Evolutionary conservation across 2,888 invertebrate genomes (phyloP).

Genomic region (Allacma fusca): DNA sequence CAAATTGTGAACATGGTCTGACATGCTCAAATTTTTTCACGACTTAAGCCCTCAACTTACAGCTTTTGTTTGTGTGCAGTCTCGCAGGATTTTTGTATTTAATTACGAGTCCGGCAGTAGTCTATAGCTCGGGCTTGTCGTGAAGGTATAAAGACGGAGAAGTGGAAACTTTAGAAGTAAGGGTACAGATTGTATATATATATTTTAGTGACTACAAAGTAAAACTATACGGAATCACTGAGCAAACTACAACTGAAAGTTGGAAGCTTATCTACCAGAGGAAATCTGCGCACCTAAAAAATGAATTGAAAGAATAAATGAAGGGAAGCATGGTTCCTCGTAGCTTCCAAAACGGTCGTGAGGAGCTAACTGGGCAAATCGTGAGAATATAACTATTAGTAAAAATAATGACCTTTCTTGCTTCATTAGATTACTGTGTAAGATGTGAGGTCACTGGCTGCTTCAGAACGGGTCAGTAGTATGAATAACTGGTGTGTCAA

Average conservation of each 20-base stretch:
- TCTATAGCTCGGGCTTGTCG: neutral
- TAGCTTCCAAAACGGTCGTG: slow-evolving; percentile 27
- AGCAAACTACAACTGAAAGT: slow-evolving; percentile 10
- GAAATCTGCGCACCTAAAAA: neutral
- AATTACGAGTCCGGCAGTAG: neutral
- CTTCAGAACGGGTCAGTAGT: neutral
- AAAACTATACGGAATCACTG: neutral
- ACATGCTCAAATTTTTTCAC: slow-evolving; percentile 20
- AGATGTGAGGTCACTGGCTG: slow-evolving; percentile 32
- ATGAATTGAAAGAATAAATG: slow-evolving; percentile 16
- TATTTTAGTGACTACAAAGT: neutral
- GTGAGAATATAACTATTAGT: slow-evolving; percentile 32
- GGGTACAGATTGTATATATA: too few species aligned
- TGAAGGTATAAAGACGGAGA: too few species aligned
- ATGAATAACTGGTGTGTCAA: neutral
- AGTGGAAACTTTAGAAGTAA: too few species aligned
- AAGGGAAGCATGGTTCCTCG: neutral
- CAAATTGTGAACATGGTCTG: slow-evolving; percentile 3
- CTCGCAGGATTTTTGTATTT: neutral
- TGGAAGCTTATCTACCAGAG: slow-evolving; percentile 26
- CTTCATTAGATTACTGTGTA: slow-evolving; percentile 28
- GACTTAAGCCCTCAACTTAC: slow-evolving; percentile 7
- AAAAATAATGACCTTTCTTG: slow-evolving; percentile 37
- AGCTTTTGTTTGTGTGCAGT: neutral
- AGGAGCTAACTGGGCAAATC: slow-evolving; percentile 34